phyloP scores from a whole-genome alignment of 2,797 vertebrate species.

The Tinamus major region DNA sequence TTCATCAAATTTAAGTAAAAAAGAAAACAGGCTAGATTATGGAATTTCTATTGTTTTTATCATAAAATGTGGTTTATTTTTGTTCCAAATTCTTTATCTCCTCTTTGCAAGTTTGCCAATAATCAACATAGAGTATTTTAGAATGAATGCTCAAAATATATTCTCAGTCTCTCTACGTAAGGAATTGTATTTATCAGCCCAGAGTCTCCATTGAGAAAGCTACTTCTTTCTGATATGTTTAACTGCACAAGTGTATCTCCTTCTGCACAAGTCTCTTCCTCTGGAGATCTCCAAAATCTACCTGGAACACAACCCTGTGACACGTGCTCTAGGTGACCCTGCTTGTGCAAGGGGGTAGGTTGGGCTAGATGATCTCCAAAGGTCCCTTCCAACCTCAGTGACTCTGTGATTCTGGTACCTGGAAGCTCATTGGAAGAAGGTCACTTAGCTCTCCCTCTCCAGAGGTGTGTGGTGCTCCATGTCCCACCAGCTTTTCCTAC shows the following conservation, averaged over 20 bases:
- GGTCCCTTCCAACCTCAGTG: no score
- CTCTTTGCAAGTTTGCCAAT: not conserved
- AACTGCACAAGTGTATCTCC: not conserved
- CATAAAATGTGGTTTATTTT: not conserved
- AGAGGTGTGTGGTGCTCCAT: not conserved
- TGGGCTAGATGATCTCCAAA: no score
- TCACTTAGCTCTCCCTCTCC: not conserved
- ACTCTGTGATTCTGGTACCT: not conserved
- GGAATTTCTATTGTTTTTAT: not conserved
- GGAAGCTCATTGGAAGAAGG: not conserved
- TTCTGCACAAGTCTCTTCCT: no score
- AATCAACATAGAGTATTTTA: not conserved
- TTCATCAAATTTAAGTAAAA: not conserved
- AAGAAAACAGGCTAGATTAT: not conserved
- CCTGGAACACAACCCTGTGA: no score
- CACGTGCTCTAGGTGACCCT: no score
- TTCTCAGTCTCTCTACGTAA: not conserved
- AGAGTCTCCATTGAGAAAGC: not conserved
- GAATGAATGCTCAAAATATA: not conserved
- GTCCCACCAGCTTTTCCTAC: not conserved
- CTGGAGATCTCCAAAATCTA: no score
- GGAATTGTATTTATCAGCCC: not conserved
- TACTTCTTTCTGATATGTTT: not conserved
- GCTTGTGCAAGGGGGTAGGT: no score
- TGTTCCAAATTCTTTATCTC: slow-evolving; percentile 1